Conservation (phyloP, 2,113 vertebrate species). For the Jacana jacana region DNA sequence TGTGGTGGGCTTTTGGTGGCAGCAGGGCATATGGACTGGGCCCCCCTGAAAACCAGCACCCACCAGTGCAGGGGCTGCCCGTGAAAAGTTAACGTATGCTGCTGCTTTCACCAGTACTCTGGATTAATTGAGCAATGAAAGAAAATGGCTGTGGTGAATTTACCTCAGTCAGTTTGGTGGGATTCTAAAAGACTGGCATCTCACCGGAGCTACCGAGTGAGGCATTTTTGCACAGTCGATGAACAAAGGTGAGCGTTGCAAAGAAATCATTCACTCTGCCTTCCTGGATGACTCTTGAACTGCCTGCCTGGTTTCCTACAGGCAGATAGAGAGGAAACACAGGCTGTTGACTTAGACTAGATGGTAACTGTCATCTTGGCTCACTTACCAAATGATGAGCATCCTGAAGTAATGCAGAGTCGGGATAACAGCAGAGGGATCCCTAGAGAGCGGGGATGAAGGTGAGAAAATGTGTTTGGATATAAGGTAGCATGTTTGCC, state of each 20-base stretch:
- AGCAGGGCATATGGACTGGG: rapidly evolving
- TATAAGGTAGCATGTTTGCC: neutral
- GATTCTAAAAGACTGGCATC: rapidly evolving
- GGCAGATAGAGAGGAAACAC: neutral
- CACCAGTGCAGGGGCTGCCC: rapidly evolving
- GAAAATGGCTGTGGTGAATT: rapidly evolving
- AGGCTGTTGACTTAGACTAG: neutral
- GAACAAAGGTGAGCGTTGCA: neutral
- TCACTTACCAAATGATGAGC: neutral
- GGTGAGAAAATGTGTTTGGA: rapidly evolving
- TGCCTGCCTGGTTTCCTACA: neutral
- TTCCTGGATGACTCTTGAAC: neutral
- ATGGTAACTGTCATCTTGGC: neutral
- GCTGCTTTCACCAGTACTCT: rapidly evolving
- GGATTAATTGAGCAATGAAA: rapidly evolving
- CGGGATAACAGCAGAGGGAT: neutral
- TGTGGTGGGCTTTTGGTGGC: no score
- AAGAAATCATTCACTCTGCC: neutral
- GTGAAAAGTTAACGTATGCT: rapidly evolving
- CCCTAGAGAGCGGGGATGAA: neutral
- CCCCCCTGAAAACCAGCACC: rapidly evolving
- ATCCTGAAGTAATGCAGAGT: rapidly evolving
- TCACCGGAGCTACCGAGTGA: neutral
- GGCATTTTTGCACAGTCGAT: rapidly evolving
- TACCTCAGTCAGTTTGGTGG: neutral